Evolutionary conservation across 1,140 invertebrate species (phyloP), one percentile per base, ranked within the genome.

Genomic region (Holcopasites calliopsidis): DNA sequence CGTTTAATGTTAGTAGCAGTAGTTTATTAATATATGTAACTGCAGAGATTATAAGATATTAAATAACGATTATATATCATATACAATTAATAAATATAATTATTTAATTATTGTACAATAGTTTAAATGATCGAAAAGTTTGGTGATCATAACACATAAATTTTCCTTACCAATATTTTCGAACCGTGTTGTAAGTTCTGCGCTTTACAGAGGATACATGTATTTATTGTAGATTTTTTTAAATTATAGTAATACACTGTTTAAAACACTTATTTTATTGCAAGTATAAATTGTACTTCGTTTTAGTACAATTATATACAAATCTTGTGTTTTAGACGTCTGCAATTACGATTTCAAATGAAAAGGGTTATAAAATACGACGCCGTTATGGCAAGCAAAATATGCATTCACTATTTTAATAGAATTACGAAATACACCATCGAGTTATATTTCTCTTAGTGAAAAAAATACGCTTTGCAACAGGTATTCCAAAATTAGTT

Each of bases 51-150:
- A 10, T 11, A 16, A 54, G 7, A 31, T n/a, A n/a, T n/a, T n/a
- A n/a, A n/a, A n/a, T n/a, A n/a, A n/a, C n/a, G n/a, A n/a, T n/a
- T n/a, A n/a, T n/a, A 33, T 57, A 13, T 31, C 40, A 23, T 11
- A 44, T 35, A 66, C 5, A 65, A 26, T 23, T n/a, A n/a, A n/a
- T n/a, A n/a, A 3, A 47, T 44, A 31, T 40, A 55, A 55, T 68
- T 68, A 42, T 26, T 31, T 16, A 55, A 16, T 40, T 54, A 16
- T 68, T 21, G 13, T 7, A n/a, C 5, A 4, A 21, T 26, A 40
- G n/a, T 60, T 2, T 23, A 33, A 69, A 58, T 13, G 16, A 26
- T n/a, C 1, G 31, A 31, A 8, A 31, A 21, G 8, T 28, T 5
- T 10, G 5, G 47, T 10, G 21, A 6, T 18, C 13, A 18, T 11